phyloP scores from a whole-genome alignment of 2,888 invertebrate species.

The Thalpophila matura region DNA sequence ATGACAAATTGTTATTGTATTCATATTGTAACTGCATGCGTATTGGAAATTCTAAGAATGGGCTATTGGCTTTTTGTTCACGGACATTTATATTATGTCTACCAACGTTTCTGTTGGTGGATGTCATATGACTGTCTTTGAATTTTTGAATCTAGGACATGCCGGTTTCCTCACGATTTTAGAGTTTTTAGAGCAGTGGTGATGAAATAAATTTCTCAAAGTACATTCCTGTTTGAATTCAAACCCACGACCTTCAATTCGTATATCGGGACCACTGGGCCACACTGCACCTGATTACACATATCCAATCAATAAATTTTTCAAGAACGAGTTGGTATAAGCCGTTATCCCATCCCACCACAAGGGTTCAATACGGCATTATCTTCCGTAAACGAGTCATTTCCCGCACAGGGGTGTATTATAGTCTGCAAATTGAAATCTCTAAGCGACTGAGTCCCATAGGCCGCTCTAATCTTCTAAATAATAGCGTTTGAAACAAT shows the following conservation, averaged over 20 bases:
- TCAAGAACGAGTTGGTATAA: slow-evolving; percentile 17
- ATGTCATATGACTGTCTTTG: too few relatives aligned
- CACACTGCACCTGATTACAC: neutral
- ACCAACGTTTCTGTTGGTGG: too few relatives aligned
- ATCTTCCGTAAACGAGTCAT: slow-evolving; percentile 57
- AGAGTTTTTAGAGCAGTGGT: too few relatives aligned
- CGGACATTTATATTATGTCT: too few relatives aligned
- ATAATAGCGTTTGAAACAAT: slow-evolving; percentile 83
- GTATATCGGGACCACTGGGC: too few relatives aligned
- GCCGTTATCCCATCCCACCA: slow-evolving; percentile 3
- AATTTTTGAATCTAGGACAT: too few relatives aligned
- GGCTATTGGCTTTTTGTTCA: neutral
- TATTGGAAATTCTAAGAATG: neutral
- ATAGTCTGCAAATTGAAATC: slow-evolving; percentile 82
- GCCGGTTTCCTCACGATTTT: too few relatives aligned
- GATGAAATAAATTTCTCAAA: too few relatives aligned
- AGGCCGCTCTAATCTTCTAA: slow-evolving; percentile 78
- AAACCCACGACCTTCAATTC: too few relatives aligned
- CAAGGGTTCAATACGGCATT: slow-evolving; percentile 48
- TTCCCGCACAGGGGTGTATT: slow-evolving; percentile 67
- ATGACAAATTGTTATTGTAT: slow-evolving; percentile 3
- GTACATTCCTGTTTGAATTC: too few relatives aligned
- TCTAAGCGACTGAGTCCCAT: slow-evolving; percentile 68
- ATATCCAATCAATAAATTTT: slow-evolving; percentile 20
- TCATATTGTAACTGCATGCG: neutral